Conservation (phyloP, 1,140 invertebrate genomes). For the Hydropsyche tenuis region DNA sequence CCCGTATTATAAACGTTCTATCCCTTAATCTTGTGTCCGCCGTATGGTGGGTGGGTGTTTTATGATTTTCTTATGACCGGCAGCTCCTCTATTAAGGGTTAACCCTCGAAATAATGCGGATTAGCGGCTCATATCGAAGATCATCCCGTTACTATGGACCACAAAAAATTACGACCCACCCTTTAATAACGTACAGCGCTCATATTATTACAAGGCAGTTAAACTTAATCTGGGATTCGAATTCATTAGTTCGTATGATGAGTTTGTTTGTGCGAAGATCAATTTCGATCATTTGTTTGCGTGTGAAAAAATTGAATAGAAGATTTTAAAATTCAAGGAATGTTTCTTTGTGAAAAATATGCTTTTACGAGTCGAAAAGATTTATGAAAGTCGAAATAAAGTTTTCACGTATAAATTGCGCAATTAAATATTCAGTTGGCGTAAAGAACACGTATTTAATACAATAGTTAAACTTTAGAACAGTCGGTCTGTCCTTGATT, state of each 20-base stretch:
- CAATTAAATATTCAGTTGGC: constrained; percentile 15
- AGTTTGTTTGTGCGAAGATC: neutral
- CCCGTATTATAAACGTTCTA: constrained; percentile 15
- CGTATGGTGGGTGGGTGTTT: neutral
- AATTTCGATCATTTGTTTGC: neutral
- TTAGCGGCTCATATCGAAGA: constrained; percentile 35
- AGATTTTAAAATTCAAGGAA: neutral
- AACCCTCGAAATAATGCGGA: constrained; percentile 32
- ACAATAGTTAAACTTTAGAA: constrained; percentile 17
- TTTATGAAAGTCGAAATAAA: too few species aligned
- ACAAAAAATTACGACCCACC: constrained; percentile 33
- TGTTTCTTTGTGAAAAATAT: neutral
- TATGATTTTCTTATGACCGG: constrained; percentile 33
- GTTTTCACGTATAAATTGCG: neutral
- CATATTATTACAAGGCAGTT: constrained; percentile 14
- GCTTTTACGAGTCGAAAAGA: neutral
- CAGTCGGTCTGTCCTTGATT: neutral
- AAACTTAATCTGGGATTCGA: neutral
- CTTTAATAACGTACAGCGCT: constrained; percentile 6
- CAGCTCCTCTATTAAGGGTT: constrained; percentile 26
- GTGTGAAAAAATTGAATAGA: neutral
- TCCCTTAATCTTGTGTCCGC: constrained; percentile 20
- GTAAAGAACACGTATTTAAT: constrained; percentile 1
- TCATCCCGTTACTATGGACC: constrained; percentile 20
- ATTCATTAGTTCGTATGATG: neutral